Evolutionary conservation across 2,797 vertebrate species (phyloP).

Genomic region (Protosalanx chinensis): DNA sequence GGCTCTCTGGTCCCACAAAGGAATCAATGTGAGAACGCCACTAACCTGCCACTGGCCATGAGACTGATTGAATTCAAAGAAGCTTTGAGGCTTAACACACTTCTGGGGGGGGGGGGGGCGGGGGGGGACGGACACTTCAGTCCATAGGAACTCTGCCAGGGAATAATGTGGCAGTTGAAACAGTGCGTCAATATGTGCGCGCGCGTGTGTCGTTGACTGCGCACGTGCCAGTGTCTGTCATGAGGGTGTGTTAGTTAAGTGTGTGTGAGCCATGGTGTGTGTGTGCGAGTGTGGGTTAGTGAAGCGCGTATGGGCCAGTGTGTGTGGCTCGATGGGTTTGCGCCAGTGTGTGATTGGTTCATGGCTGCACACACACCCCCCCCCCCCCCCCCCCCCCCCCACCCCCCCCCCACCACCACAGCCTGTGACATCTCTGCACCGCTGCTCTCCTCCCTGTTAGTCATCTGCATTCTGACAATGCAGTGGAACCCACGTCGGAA

Average conservation of each 20-base stretch:
- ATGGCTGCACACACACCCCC: background rate
- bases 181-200: background rate
- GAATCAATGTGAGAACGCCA: conserved; percentile 55
- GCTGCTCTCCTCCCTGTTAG: conserved; percentile 14
- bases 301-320: background rate
- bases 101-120: conserved; percentile 57
- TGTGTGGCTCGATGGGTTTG: background rate
- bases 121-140: too few species aligned
- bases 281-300: conserved; percentile 3
- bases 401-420: conserved; percentile 23
- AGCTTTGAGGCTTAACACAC: conserved; percentile 59
- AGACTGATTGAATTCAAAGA: conserved; percentile 66
- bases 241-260: background rate
- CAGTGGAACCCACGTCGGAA: background rate
- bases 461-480: conserved; percentile 28
- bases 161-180: conserved; percentile 31
- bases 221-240: background rate
- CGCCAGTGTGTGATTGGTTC: background rate
- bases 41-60: conserved; percentile 50
- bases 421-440: conserved; percentile 18
- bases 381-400: conserved; percentile 9
- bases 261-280: conserved; percentile 5
- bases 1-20: conserved; percentile 38
- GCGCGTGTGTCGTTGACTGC: too few species aligned
- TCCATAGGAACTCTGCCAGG: conserved; percentile 41